phyloP scores from a whole-genome alignment of 2,888 invertebrate species.

The Tetanocera ferruginea region DNA sequence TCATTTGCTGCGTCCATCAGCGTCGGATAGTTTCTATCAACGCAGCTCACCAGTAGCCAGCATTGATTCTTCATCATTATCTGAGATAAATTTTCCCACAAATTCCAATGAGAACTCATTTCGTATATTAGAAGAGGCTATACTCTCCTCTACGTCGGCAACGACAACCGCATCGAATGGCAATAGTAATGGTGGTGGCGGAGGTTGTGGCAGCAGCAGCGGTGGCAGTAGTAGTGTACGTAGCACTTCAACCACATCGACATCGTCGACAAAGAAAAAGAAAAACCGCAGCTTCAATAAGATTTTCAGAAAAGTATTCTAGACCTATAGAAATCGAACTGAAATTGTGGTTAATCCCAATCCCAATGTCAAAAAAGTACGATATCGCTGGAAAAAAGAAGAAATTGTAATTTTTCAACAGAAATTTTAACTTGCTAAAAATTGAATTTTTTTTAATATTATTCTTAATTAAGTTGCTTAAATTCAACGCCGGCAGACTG shows the following conservation, averaged over 20 bases:
- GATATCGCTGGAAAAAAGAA: too few relatives aligned
- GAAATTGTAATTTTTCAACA: too few relatives aligned
- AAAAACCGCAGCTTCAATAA: constrained; percentile 78
- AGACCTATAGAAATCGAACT: constrained; percentile 56
- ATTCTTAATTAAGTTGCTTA: too few relatives aligned
- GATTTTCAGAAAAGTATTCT: constrained; percentile 85
- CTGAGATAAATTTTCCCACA: constrained; percentile 64
- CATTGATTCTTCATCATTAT: constrained; percentile 61
- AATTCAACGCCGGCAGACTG: too few relatives aligned
- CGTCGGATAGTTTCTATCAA: constrained; percentile 39
- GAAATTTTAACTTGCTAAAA: too few relatives aligned
- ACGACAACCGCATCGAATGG: constrained; percentile 45
- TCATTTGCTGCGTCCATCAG: constrained; percentile 39
- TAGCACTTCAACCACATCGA: constrained; percentile 59
- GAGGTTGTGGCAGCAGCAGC: constrained; percentile 59
- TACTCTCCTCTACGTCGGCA: constrained; percentile 52
- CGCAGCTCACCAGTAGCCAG: constrained; percentile 49
- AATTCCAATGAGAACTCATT: constrained; percentile 65
- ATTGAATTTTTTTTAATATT: too few relatives aligned
- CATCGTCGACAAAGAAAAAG: constrained; percentile 74
- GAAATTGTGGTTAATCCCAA: too few relatives aligned
- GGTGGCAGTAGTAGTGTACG: constrained; percentile 59
- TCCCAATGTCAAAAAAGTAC: too few relatives aligned
- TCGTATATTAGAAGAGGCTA: constrained; percentile 65
- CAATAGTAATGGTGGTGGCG: constrained; percentile 53